Evolutionary conservation across 2,888 invertebrate genomes (phyloP).

Genomic region (Serrognathus titanus): DNA sequence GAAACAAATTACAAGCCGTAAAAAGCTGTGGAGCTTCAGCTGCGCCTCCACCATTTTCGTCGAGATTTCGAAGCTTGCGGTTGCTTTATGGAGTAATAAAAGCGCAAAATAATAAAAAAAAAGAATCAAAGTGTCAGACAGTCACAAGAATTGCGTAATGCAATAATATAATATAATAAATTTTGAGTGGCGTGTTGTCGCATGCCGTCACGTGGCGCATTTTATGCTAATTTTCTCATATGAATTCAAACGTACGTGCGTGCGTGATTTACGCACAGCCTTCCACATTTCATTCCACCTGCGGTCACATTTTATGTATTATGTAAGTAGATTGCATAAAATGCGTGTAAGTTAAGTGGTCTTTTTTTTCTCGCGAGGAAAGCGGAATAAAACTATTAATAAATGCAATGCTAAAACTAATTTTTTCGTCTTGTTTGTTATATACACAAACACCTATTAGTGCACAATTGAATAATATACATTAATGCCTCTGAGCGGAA

Average conservation of each 20-base stretch:
- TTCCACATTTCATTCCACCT: slow-evolving; percentile 23
- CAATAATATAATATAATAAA: neutral
- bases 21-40: no score
- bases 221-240: slow-evolving; percentile 21
- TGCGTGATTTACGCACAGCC: slow-evolving; percentile 23
- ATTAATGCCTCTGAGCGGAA: no score
- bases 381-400: no score
- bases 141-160: slow-evolving; percentile 19
- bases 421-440: no score
- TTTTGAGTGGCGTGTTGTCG: slow-evolving; percentile 6
- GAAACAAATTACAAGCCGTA: no score
- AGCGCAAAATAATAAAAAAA: slow-evolving; percentile 8
- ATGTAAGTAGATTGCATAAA: slow-evolving; percentile 7
- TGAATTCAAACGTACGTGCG: slow-evolving; percentile 21
- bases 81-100: neutral
- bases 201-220: slow-evolving; percentile 9
- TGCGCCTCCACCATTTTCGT: no score
- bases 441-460: no score
- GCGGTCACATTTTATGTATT: slow-evolving; percentile 21
- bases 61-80: no score
- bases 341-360: neutral
- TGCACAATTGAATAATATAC: no score
- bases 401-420: no score
- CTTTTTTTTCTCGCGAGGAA: no score
- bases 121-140: slow-evolving; percentile 15